These are phyloP conservation scores for Tylochromis polylepis DNA, from an alignment of 2,113 vertebrate genomes.

Conservation along the genomic window DNA sequence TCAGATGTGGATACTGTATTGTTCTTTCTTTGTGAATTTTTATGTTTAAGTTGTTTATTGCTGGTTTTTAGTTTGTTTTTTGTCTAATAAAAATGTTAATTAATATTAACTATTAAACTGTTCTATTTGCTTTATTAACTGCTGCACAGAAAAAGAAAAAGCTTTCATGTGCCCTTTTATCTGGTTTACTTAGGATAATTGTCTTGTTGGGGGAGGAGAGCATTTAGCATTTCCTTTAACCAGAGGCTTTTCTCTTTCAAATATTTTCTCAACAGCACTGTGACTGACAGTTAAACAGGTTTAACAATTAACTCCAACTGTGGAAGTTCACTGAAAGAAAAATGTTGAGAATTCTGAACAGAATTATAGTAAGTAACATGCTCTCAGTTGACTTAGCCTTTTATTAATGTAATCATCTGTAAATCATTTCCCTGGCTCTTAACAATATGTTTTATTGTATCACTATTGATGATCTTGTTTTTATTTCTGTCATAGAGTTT, in stretches of 20 bases:
- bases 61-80: too few relatives aligned
- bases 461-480: neutral
- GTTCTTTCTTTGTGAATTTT: too few relatives aligned
- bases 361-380: neutral
- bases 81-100: neutral
- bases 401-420: neutral
- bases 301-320: neutral
- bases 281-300: neutral
- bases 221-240: neutral
- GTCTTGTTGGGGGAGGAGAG: neutral
- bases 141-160: neutral
- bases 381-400: neutral
- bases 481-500: neutral
- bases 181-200: neutral
- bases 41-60: too few relatives aligned
- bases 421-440: neutral
- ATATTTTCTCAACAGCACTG: neutral
- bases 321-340: neutral
- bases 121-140: neutral
- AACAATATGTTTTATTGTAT: neutral
- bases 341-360: neutral
- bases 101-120: neutral
- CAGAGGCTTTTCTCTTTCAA: neutral
- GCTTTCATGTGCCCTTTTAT: neutral
- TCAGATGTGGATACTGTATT: too few relatives aligned